Percentiles rank a stretch among this genome's conserved stretches.
phyloP scores from a whole-genome alignment of 1,140 invertebrate species.

The Zaprionus nigranus region DNA sequence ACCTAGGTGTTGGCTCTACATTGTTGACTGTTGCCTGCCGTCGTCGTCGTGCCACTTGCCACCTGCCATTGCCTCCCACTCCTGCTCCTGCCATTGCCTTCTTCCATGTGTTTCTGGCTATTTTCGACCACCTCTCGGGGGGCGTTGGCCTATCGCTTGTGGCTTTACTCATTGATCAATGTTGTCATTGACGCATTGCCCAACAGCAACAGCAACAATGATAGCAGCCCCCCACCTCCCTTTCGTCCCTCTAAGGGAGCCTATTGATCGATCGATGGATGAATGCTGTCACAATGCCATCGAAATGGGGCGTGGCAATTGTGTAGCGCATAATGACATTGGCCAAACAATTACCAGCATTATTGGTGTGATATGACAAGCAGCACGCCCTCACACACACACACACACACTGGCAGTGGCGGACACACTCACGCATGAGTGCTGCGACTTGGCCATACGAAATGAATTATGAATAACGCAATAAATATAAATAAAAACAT shows the following conservation, averaged over 20 bases:
- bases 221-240: not conserved
- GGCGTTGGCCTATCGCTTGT: conserved; percentile 1
- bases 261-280: conserved; percentile 40
- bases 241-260: not conserved
- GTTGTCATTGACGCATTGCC: conserved; percentile 32
- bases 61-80: not conserved
- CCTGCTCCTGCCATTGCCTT: not conserved
- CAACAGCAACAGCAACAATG: conserved; percentile 12
- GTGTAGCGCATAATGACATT: conserved; percentile 25
- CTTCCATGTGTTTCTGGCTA: not conserved
- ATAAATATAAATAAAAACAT: conserved; percentile 57
- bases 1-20: conserved; percentile 13
- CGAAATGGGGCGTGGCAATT: conserved; percentile 21
- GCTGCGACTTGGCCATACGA: conserved; percentile 16
- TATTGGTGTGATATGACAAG: conserved; percentile 20
- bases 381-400: conserved; percentile 12
- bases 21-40: conserved; percentile 4
- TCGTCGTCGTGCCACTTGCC: not conserved
- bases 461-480: conserved; percentile 72
- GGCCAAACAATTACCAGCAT: conserved; percentile 34
- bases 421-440: conserved; percentile 23
- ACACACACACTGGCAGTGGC: not conserved
- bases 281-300: conserved; percentile 10
- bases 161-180: conserved; percentile 19
- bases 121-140: conserved; percentile 18